These are phyloP conservation scores for Pedetes capensis DNA, from an alignment of 2,113 vertebrate species.

Conservation along the genomic window DNA sequence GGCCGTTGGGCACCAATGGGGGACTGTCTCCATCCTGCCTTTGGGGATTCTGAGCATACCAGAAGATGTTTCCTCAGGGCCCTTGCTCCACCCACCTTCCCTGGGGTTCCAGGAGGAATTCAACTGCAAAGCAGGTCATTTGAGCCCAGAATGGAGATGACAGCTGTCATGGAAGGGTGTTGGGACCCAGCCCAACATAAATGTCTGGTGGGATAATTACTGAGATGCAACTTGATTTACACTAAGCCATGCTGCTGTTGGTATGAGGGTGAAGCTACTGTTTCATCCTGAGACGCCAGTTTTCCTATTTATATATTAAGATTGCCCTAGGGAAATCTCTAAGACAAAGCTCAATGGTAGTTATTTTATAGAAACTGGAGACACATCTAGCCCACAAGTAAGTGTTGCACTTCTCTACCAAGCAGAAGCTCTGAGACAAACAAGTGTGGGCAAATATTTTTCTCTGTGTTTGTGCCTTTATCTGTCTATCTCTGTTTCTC, in stretches of 20 bases:
- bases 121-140: slow-evolving; percentile 76
- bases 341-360: neutral
- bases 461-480: neutral
- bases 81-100: neutral
- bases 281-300: neutral
- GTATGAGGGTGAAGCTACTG: neutral
- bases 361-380: slow-evolving; percentile 39
- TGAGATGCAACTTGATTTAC: slow-evolving; percentile 74
- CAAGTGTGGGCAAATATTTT: neutral
- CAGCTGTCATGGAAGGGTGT: slow-evolving; percentile 75
- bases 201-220: slow-evolving; percentile 78
- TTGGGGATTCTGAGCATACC: neutral
- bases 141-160: slow-evolving; percentile 80
- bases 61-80: neutral
- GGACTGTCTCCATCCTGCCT: neutral
- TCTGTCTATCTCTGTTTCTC: neutral
- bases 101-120: slow-evolving; percentile 67
- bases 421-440: neutral
- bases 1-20: neutral
- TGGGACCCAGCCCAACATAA: slow-evolving; percentile 79
- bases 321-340: neutral
- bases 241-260: slow-evolving; percentile 57
- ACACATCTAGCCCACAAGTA: neutral
- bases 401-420: neutral
- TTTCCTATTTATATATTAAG: slow-evolving; percentile 21